Evolutionary conservation across 2,888 invertebrate genomes (phyloP), one percentile per base, ranked within the genome.

Genomic region (Drosophila yooni): DNA sequence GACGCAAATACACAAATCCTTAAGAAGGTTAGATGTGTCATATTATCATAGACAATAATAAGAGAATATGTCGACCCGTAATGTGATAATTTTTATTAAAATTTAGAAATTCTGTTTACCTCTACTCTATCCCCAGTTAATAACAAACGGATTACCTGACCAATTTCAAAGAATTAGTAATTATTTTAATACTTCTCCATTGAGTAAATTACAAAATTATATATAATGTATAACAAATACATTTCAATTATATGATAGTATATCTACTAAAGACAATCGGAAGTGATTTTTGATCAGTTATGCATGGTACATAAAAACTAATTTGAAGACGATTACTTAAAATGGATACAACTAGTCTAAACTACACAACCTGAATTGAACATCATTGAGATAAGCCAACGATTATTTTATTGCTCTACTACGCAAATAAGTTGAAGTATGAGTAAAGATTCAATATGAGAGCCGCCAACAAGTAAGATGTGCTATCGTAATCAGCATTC

Each of bases 401-500:
- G 40, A 61, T 46, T 52, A 53, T 38, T 53, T 65, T 0, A 48
- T 65, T 13, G 33, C 38, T 27, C 34, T 27, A 53, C 46, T 29
- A 29, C 33, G 27, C 29, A 38, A 27, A 67, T 50, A n/a, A 66
- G 50, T 54, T 54, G n/a, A 56, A 31, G 31, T 27, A 40, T 38
- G 31, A 53, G 31, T 18, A 38, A 31, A 18, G 25, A 61, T 40
- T 56, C 18, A 56, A 52, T 60, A 34, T 29, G 29, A 15, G 15
- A 15, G 27, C 8, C 36, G 52, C 29, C 60, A 60, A 34, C 48
- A 63, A 72, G 53, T 72, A 27, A 53, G 50, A 64, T 65, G 40
- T 53, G 27, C 40, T 2, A 50, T 43, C 48, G 52, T 63, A 63
- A 66, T 65, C 65, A 60, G 52, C 79, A 60, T 70, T 62, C 52